Conservation (phyloP, 2,888 invertebrate genomes). For the Synergus laeviventris region DNA sequence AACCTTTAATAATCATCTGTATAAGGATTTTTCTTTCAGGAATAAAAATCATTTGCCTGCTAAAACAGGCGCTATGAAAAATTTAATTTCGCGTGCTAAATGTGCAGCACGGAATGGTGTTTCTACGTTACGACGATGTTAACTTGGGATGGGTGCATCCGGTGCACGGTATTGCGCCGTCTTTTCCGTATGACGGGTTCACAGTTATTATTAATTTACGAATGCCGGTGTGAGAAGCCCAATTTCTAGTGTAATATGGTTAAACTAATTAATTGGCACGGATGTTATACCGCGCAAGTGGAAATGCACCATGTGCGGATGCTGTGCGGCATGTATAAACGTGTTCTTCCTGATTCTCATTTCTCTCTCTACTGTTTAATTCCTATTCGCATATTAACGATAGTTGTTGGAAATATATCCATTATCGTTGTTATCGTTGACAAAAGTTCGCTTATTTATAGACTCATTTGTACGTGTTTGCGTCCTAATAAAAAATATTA, state of each 20-base stretch:
- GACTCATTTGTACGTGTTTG: not conserved
- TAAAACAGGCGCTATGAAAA: slow-evolving; percentile 32
- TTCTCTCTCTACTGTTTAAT: slow-evolving; percentile 17
- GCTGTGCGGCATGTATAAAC: slow-evolving; percentile 18
- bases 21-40: slow-evolving; percentile 3
- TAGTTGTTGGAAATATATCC: not conserved
- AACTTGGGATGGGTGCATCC: slow-evolving; percentile 38
- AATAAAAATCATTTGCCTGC: slow-evolving; percentile 16
- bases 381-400: slow-evolving; percentile 13
- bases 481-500: not conserved
- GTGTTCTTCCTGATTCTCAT: slow-evolving; percentile 29
- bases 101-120: slow-evolving; percentile 37
- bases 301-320: slow-evolving; percentile 36
- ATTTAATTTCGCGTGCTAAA: slow-evolving; percentile 39
- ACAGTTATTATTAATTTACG: slow-evolving; percentile 40
- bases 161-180: slow-evolving; percentile 40
- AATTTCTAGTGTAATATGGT: slow-evolving; percentile 40
- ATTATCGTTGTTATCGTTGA: too few relatives aligned
- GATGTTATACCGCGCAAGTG: slow-evolving; percentile 38
- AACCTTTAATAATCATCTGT: not conserved
- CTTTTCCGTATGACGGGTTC: slow-evolving; percentile 39
- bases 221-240: slow-evolving; percentile 38
- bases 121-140: slow-evolving; percentile 38
- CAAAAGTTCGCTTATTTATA: too few relatives aligned
- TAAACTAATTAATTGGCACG: slow-evolving; percentile 39